A percentile compares a stretch with the other conserved stretches of the same genome.
These are phyloP conservation scores for Drosophila eugracilis DNA, from an alignment of 1,140 invertebrate genomes.

Conservation along the genomic window DNA sequence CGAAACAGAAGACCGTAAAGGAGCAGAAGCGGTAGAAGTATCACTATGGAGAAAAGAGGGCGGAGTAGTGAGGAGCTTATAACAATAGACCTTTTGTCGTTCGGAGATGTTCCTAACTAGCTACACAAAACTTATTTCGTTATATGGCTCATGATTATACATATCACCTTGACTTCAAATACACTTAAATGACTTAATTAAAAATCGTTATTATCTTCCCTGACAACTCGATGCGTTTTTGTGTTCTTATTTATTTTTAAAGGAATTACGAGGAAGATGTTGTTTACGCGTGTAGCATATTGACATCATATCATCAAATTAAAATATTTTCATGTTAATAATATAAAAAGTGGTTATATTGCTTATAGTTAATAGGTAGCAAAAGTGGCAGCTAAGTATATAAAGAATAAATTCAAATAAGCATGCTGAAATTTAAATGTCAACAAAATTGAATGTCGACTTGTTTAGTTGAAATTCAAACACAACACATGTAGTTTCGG, in stretches of 20 bases:
- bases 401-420: neutral
- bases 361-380: no score
- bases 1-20: neutral
- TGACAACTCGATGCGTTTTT: no score
- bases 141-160: constrained; percentile 12
- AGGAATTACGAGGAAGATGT: no score
- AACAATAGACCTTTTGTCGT: neutral
- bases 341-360: no score
- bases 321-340: no score
- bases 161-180: neutral
- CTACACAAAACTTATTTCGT: neutral
- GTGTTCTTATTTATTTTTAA: no score
- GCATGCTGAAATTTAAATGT: neutral
- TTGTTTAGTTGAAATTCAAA: neutral
- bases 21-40: neutral
- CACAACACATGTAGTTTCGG: neutral
- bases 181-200: neutral
- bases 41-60: neutral
- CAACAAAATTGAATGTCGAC: neutral
- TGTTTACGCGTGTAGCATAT: no score
- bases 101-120: neutral
- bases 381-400: neutral
- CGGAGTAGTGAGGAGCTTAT: neutral
- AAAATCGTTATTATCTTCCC: neutral
- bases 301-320: no score